Percentiles rank a stretch among this genome's conserved stretches.
phyloP scores from a whole-genome alignment of 2,888 invertebrate species.

The Chironomus tentans region DNA sequence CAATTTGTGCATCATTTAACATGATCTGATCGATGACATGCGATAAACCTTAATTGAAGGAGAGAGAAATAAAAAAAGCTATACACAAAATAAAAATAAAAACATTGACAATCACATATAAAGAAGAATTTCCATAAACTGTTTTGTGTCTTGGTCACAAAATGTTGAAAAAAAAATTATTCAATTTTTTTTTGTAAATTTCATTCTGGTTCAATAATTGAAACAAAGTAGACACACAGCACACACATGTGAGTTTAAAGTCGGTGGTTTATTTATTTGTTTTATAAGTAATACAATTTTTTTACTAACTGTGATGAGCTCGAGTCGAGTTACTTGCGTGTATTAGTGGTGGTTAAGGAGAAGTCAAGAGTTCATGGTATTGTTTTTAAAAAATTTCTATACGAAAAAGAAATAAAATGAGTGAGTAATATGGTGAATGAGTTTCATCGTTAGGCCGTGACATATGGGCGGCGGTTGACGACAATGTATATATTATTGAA shows the following conservation, averaged over 20 bases:
- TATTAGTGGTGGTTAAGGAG: not conserved
- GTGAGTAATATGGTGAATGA: not conserved
- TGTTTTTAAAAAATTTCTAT: not conserved
- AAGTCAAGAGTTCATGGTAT: constrained; percentile 27
- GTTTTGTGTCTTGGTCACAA: not conserved
- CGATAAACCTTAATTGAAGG: constrained; percentile 11
- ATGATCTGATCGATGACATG: constrained; percentile 11
- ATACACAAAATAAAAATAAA: too few species aligned
- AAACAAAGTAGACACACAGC: too few species aligned
- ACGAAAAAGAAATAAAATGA: too few species aligned
- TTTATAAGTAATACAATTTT: too few species aligned
- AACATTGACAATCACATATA: too few species aligned
- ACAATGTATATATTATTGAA: not conserved
- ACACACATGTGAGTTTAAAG: not conserved
- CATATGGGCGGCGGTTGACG: constrained; percentile 19
- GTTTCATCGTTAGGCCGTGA: constrained; percentile 8
- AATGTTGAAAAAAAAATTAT: not conserved
- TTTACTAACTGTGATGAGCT: too few species aligned
- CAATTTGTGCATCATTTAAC: constrained; percentile 19
- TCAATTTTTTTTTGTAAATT: not conserved
- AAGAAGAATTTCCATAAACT: too few species aligned
- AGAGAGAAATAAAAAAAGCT: too few species aligned
- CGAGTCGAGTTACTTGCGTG: too few species aligned
- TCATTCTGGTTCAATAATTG: not conserved
- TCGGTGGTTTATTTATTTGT: too few species aligned